Evolutionary conservation across 2,797 vertebrate species (phyloP), one percentile per base, ranked within the genome.

Genomic region (Clamator glandarius): DNA sequence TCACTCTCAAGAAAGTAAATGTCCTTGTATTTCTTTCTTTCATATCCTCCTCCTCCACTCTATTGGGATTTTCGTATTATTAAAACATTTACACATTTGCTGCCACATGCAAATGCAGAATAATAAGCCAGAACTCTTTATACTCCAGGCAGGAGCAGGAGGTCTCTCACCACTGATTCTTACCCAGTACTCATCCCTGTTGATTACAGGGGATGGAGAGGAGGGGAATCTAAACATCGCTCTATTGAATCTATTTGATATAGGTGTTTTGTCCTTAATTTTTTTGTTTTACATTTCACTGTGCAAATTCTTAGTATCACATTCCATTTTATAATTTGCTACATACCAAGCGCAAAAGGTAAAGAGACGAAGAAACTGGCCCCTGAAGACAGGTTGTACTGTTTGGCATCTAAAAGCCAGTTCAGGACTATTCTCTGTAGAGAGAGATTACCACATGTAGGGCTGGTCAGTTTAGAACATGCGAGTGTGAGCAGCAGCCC

Each of bases 11-110:
- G 93, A 94, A 96, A 94, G 93, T 96, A 95, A 94, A 95, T 80
- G 92, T 85, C 94, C 95, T 96, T 97, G 92, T 96, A 93, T 97
- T 96, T 94, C 95, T 93, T 96, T 94, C 81, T 95, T 97, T 94
- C 96, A 94, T 92, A 93, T 90, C 88, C 88, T 95, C 91, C 83
- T 88, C 74, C 87, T 92, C 42, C 84, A 84, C 89, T 93, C 96
- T 96, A 72, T 61, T 87, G 95, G 95, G 96, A 96, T 95, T 96
- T 95, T 96, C 88, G 69, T 96, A 94, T 96, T 91, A 89, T 88
- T 96, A 95, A 96, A 96, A 93, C 57, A 66, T 95, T 95, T 90
- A 59, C 50, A 79, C 92, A 90, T 96, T 95, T 97, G 96, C 96
- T 95, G 94, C 90, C 92, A 87, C 88, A 76, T 90, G 93, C 91